Base-by-base conservation (phyloP, 2,797 vertebrate genomes). In the Saxicola maurus region DNA sequence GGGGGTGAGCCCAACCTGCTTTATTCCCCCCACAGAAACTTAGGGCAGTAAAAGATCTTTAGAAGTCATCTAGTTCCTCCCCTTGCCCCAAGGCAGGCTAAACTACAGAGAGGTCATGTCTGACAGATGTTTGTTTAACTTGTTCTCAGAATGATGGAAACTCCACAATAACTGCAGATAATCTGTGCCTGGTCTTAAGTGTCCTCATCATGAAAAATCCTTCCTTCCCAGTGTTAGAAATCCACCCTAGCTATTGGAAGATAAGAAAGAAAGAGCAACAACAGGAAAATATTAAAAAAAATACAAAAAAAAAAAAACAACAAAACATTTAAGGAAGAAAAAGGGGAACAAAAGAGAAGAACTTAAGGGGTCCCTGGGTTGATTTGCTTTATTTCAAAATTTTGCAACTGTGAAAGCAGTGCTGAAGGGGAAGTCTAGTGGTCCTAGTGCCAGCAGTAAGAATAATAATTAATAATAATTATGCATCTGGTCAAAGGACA, bases 71-170 rank as follows among this genome's bases (percentile, higher is more conserved):
- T 51, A 31, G 55, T 35, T 75, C 48, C 60, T 40, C 66, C 43
- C 55, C 28, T 57, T 75, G 76, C 51, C 78, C 43, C 0, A 0
- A 82, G 76, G 69, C 59, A 91, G 76, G 57, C 66, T 90, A 89
- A 92, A 68, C 69, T 91, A 65, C 66, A 57, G 59, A 35, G 79
- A 83, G 62, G 76, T 90, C 76, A 57, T 1, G 69, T 37, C 65
- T 89, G 55, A 85, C 55, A 89, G 79, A 74, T 68, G 69, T 92
- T 95, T 87, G 61, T 92, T 93, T 92, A 91, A 78, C 85, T 87
- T 82, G 79, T 53, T 81, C 46, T 87, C 51, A 25, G 31, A 64
- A 64, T 78, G 76, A 90, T 61, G 51, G 82, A 83, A 93, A 81
- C 8, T 68, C 62, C 13, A 61, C 23, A 65, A 51, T 25, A 14